These are phyloP conservation scores for Bothrops alternatus DNA, from an alignment of 2,797 vertebrate species.

Conservation along the genomic window DNA sequence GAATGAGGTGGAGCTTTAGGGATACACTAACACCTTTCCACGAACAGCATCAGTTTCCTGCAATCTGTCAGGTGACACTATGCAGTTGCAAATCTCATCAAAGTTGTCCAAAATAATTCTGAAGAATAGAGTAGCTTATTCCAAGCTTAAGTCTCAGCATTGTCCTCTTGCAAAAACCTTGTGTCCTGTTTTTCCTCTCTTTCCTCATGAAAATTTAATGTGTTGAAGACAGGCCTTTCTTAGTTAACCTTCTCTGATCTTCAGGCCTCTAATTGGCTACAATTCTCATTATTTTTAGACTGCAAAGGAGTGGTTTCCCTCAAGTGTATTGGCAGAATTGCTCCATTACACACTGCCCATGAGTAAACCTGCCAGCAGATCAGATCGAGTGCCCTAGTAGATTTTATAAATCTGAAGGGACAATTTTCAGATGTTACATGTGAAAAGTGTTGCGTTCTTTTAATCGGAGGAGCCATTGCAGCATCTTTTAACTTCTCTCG, in stretches of 20 bases:
- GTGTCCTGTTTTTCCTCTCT: not conserved
- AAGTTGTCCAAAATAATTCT: not conserved
- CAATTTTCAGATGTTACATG: not conserved
- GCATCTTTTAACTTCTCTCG: slow-evolving; percentile 7
- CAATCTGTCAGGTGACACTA: not conserved
- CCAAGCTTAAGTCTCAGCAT: not conserved
- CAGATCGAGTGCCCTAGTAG: not conserved
- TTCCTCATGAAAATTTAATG: not conserved
- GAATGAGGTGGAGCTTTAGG: no score
- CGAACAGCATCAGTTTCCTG: not conserved
- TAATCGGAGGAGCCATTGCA: not conserved
- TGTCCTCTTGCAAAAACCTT: not conserved
- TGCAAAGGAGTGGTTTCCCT: not conserved
- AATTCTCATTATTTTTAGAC: not conserved
- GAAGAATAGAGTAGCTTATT: not conserved
- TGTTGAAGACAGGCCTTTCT: not conserved
- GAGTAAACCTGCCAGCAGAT: not conserved
- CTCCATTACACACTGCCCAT: not conserved
- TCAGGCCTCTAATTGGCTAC: not conserved
- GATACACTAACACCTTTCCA: not conserved
- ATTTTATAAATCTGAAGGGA: not conserved
- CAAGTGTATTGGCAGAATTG: not conserved
- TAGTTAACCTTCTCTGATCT: not conserved
- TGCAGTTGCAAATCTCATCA: no score
- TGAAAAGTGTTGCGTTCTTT: not conserved